Evolutionary conservation across 2,888 invertebrate genomes (phyloP), one percentile per base, ranked within the genome.

Genomic region (Tanypteryx hageni): DNA sequence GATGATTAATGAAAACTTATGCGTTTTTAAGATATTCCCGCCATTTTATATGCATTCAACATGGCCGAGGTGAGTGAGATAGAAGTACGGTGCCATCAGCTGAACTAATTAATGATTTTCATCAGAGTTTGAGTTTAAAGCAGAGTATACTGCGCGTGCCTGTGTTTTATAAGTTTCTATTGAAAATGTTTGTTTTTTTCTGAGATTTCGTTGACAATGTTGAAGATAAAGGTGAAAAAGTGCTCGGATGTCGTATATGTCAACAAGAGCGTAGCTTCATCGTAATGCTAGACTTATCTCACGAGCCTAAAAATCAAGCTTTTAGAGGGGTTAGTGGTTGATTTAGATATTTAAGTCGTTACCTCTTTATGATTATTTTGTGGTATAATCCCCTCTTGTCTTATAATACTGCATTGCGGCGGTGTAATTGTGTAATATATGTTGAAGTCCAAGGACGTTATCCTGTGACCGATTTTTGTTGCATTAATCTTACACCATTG

Each of bases 1-100:
- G 8, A 27, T 11, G 27, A 76, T 76, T 27, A 76, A 76, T 76
- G 76, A 27, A 76, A 27, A 76, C 76, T 22, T 76, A 10, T 61
- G 31, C 64, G 31, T 61, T 44, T 89, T 89, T 64, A 64, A 89
- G 61, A 89, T 68, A 89, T 92, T 92, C 92, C 83, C 92, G 92
- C 92, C 92, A 92, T 92, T 92, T 92, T 82, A 82, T 83, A 76
- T 83, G 61, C 92, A 82, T 92, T 92, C 92, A 92, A 92, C 92
- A 92, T 92, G 92, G 92, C 92, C 92, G 92, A 92, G 92, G 92
- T 92, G 84, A 92, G 92, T 89, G 89, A 27, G 64, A 44, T 44
- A 18, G 68, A 89, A 64, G 44, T 89, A 31, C 64, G 64, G 61
- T 64, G 22, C 44, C 64, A 89, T 68, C 89, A 89, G 64, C 89